A percentile compares a stretch with the other conserved stretches of the same genome.
These are phyloP conservation scores for Heterotis niloticus DNA, from an alignment of 2,113 vertebrate species.

Conservation along the genomic window DNA sequence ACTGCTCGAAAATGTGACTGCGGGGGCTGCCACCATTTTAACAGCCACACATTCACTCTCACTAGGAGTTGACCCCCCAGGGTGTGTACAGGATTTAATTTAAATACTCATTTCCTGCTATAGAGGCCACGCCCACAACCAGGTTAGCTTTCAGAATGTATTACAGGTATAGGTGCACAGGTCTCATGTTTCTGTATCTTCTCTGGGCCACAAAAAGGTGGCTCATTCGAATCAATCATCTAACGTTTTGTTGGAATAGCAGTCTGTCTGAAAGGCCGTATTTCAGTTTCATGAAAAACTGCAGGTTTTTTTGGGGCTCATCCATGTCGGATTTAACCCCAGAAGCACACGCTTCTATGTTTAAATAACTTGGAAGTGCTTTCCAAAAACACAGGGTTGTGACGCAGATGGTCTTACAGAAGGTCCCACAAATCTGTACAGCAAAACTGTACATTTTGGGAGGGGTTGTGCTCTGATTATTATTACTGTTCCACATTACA, in stretches of 20 bases:
- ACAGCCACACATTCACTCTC: slow-evolving; percentile 49
- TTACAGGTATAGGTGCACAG: slow-evolving; percentile 46
- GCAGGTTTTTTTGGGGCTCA: too few species aligned
- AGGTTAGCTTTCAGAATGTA: slow-evolving; percentile 41
- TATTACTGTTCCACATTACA: too few species aligned
- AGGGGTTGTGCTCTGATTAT: too few species aligned
- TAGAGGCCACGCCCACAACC: slow-evolving; percentile 35
- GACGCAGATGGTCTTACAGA: too few species aligned
- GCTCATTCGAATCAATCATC: neutral
- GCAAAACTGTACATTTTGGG: too few species aligned
- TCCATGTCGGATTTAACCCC: neutral
- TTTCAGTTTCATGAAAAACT: too few species aligned
- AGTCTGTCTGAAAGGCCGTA: neutral
- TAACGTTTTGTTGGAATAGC: neutral
- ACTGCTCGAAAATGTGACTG: neutral
- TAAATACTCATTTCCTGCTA: slow-evolving; percentile 46
- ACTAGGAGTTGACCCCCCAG: neutral
- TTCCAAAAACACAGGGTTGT: neutral
- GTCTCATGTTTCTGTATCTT: neutral
- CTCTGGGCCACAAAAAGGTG: neutral
- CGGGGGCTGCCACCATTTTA: slow-evolving; percentile 42
- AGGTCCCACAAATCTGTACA: too few species aligned
- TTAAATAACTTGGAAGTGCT: neutral
- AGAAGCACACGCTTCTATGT: neutral
- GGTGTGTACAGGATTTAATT: slow-evolving; percentile 42